phyloP scores from a whole-genome alignment of 2,888 invertebrate genomes.

The Acrobasis consociella region DNA sequence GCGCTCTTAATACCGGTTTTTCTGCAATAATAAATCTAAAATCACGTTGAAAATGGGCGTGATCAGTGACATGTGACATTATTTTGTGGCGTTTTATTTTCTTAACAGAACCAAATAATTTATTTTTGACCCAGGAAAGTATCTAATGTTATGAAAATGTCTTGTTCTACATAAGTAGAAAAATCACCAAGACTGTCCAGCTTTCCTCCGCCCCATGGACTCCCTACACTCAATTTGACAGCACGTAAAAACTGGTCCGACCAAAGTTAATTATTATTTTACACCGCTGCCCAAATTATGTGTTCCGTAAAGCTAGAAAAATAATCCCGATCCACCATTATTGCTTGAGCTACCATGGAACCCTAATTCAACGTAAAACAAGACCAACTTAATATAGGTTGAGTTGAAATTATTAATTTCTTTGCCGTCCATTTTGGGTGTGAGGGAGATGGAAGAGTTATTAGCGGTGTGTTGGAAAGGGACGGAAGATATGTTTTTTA shows the following conservation, averaged over 20 bases:
- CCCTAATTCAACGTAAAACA: conserved; percentile 15
- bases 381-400: conserved; percentile 47
- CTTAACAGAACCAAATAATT: no score
- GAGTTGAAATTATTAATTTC: conserved; percentile 60
- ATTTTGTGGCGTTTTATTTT: no score
- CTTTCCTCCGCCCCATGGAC: conserved; percentile 30
- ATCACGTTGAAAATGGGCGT: no score
- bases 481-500: conserved; percentile 47
- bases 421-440: conserved; percentile 53
- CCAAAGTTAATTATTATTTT: conserved; percentile 74
- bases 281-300: conserved; percentile 70
- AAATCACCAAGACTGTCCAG: conserved; percentile 2
- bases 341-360: conserved; percentile 22
- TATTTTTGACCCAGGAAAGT: no score
- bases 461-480: conserved; percentile 52
- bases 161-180: no score
- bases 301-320: conserved; percentile 43
- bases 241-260: conserved; percentile 46
- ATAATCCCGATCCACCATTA: conserved; percentile 16
- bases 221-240: conserved; percentile 51
- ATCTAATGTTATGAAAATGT: no score
- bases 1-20: no score
- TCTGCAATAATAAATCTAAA: no score
- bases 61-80: no score
- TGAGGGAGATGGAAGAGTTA: conserved; percentile 47